These are phyloP conservation scores for Verasper variegatus DNA, from an alignment of 2,113 vertebrate species.

Conservation along the genomic window DNA sequence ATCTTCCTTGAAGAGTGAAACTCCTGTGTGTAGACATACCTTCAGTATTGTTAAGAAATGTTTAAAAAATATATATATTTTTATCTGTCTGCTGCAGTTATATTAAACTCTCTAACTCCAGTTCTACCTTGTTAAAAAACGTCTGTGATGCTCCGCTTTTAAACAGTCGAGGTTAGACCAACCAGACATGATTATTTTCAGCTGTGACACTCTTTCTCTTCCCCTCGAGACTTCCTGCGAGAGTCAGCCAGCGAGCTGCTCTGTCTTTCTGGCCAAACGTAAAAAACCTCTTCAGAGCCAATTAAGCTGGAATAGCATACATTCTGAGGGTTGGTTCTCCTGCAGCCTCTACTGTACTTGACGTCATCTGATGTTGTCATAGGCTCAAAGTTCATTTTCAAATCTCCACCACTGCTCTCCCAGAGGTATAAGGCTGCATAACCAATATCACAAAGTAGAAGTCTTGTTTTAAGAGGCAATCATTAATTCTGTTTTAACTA, in stretches of 20 bases:
- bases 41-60: no score
- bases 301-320: conserved; percentile 23
- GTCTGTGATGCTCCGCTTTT: background rate
- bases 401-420: conserved; percentile 4
- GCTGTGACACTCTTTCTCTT: conserved; percentile 8
- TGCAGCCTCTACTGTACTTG: conserved; percentile 19
- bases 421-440: background rate
- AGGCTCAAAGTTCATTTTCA: conserved; percentile 13
- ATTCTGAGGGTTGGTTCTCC: background rate
- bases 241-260: background rate
- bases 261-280: background rate
- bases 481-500: background rate
- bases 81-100: background rate
- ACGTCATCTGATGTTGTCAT: conserved; percentile 4
- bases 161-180: conserved; percentile 32
- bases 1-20: background rate
- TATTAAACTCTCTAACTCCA: background rate
- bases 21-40: background rate
- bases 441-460: background rate
- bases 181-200: conserved; percentile 25
- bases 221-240: conserved; percentile 4
- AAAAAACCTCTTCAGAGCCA: conserved; percentile 23
- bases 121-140: background rate
- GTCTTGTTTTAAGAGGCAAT: conserved; percentile 7
- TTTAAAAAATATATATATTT: background rate